Base-by-base conservation (phyloP, 2,888 invertebrate genomes). In the Luperina nickerlii region DNA sequence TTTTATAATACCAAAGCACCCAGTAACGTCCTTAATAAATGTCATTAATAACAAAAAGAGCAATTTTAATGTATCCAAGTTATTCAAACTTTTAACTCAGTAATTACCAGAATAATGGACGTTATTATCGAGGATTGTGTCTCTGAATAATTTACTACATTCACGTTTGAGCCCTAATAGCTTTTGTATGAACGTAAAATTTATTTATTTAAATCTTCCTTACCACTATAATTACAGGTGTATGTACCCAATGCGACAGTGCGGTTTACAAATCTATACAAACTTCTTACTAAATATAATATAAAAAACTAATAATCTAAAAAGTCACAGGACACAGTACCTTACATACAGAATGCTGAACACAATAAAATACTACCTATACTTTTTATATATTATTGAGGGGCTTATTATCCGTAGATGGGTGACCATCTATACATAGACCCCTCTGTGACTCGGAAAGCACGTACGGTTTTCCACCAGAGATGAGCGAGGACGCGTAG, bases 91-190 rank as follows among this genome's bases (percentile, higher is more conserved):
- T 79, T 76, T 67, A 20, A 15, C 70, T 73, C 69, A 48, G 67
- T 84, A 82, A 89, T 84, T 84, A 87, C 68, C 72, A 66, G 54
- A 82, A 67, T 81, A 84, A 87, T 81, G 60, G 66, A 84, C 71
- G 71, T 74, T 77, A 77, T 79, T 78, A 85, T 82, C 74, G 75
- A 74, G 71, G 67, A 81, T 74, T 78, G 65, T 72, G 65, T 78
- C 67, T 68, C 70, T 79, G 73, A 84, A 88, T 88, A 81, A 82
- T 86, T 87, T 68, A 78, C 60, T 79, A 62, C 65, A 20, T 82
- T 80, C 60, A 60, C 42, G 68, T 76, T 78, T 70, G 32, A 60
- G 45, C 51, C 45, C 11, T 84, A 78, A 87, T 76, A 62, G n/a
- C 54, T 67, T 63, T 67, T 78, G 38, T 65, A 65, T 54, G 2